phyloP scores from a whole-genome alignment of 1,140 invertebrate genomes.

The Drosophila sp. region DNA sequence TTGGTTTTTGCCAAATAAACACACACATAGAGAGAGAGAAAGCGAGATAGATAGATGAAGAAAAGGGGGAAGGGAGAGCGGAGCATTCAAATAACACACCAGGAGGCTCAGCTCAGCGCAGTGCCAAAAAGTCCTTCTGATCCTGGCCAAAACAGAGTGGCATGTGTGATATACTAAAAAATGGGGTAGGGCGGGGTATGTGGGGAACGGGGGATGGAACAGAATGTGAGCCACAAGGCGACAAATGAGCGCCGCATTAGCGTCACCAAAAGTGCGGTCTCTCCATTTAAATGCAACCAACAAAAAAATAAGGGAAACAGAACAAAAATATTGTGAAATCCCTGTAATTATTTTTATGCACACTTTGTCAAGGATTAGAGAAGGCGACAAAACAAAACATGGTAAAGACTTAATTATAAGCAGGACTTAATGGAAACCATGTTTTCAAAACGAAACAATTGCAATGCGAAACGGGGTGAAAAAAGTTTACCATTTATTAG shows the following conservation, averaged over 20 bases:
- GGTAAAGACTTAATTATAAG: conserved; percentile 11
- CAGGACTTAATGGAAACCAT: not conserved
- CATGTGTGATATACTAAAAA: conserved; percentile 33
- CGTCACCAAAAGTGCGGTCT: conserved; percentile 46
- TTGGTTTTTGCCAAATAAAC: conserved; percentile 45
- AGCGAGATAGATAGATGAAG: not conserved
- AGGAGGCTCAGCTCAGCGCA: conserved; percentile 26
- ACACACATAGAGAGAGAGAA: conserved; percentile 11
- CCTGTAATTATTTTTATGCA: conserved; percentile 46
- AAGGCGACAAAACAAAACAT: not conserved
- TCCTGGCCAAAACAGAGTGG: conserved; percentile 33
- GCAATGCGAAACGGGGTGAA: too few relatives aligned
- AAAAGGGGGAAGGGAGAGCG: not conserved
- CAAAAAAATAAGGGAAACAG: not conserved
- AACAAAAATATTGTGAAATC: conserved; percentile 8
- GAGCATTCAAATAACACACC: conserved; percentile 9
- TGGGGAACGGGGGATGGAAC: not conserved
- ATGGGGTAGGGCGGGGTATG: not conserved
- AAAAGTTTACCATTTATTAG: not conserved
- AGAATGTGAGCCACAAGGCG: conserved; percentile 29
- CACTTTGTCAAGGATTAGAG: conserved; percentile 46
- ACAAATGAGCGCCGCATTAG: conserved; percentile 59
- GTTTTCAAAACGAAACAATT: not conserved
- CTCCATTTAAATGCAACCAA: conserved; percentile 41
- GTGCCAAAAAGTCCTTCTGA: conserved; percentile 56